Percentiles rank a stretch among this genome's conserved stretches.
Conservation (phyloP, 92 coral and sea anemone genomes). For the Desmophyllum pertusum region DNA sequence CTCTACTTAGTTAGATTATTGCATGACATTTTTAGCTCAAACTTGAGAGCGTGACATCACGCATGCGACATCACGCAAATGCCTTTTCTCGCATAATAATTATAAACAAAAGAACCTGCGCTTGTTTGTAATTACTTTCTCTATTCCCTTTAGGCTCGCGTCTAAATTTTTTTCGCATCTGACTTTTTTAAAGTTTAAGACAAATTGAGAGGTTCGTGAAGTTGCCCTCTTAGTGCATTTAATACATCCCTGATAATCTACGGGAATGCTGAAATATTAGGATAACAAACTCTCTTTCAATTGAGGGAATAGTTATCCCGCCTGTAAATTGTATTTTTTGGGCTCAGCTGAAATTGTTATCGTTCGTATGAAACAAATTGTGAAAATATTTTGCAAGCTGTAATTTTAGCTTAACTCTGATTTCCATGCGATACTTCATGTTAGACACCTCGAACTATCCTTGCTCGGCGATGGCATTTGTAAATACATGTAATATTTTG, state of each 20-base stretch:
- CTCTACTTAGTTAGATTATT: not conserved
- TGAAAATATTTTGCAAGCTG: constrained; percentile 21
- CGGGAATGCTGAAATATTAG: not conserved
- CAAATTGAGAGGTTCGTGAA: constrained; percentile 1
- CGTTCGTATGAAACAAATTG: constrained; percentile 22
- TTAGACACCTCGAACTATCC: not conserved
- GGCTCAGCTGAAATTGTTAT: constrained; percentile 6
- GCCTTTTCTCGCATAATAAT: not conserved
- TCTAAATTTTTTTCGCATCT: not conserved
- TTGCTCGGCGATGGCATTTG: not conserved
- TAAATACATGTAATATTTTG: constrained; percentile 7
- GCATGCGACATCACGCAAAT: not conserved
- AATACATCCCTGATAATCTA: not conserved
- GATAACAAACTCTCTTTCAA: not conserved
- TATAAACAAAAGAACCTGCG: not conserved
- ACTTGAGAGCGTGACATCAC: not conserved
- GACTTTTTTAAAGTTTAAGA: not conserved
- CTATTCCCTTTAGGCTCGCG: not conserved
- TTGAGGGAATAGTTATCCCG: not conserved
- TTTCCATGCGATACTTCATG: not conserved
- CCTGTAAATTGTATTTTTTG: constrained; percentile 33
- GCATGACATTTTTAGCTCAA: not conserved
- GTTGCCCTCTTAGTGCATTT: not conserved
- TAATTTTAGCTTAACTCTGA: constrained; percentile 13
- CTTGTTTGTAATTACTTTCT: not conserved